A percentile compares a stretch with the other conserved stretches of the same genome.
These are phyloP conservation scores for Cotesia typhae DNA, from an alignment of 1,140 invertebrate species.

Conservation along the genomic window DNA sequence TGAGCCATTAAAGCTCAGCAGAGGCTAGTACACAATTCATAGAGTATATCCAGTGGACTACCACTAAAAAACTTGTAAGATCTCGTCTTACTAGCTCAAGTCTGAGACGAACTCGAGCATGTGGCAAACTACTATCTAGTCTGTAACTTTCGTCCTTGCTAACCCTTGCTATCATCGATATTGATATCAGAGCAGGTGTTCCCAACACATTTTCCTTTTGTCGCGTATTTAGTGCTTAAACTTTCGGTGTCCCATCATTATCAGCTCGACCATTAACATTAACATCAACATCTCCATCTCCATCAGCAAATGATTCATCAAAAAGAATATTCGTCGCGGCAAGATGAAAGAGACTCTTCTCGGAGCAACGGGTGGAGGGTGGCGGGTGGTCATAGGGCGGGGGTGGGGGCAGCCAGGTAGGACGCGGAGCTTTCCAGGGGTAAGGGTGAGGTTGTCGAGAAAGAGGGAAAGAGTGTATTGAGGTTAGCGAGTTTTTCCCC, in stretches of 20 bases:
- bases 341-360: slow-evolving; percentile 18
- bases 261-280: background rate
- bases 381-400: background rate
- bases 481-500: slow-evolving; percentile 65
- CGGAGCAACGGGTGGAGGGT: slow-evolving; percentile 23
- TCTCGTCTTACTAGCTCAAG: slow-evolving; percentile 1
- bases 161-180: slow-evolving; percentile 22
- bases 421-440: slow-evolving; percentile 30
- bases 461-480: slow-evolving; percentile 51
- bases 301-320: background rate
- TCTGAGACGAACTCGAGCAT: slow-evolving; percentile 3
- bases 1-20: no score
- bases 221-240: background rate
- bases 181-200: slow-evolving; percentile 30
- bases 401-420: background rate
- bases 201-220: slow-evolving; percentile 20
- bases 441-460: slow-evolving; percentile 6
- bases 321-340: background rate
- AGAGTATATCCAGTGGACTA: background rate
- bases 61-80: background rate
- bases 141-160: background rate
- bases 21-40: background rate
- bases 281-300: background rate
- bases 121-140: slow-evolving; percentile 30
- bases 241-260: background rate